phyloP scores from a whole-genome alignment of 1,140 invertebrate species.

The Papilio polytes region DNA sequence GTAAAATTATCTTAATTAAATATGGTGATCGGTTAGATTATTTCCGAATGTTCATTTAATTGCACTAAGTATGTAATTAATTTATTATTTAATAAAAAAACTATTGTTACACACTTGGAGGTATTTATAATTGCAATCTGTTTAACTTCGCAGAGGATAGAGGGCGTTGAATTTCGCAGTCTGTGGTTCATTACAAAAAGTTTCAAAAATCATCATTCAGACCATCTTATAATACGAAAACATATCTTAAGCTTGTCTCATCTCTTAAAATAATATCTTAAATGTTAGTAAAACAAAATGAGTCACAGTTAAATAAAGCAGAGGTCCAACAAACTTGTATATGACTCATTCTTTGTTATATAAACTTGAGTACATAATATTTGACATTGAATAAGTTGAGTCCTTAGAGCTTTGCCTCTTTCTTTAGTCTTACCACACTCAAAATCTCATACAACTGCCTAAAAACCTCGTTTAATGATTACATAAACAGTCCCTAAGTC shows the following conservation, averaged over 20 bases:
- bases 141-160: neutral
- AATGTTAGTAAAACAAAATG: neutral
- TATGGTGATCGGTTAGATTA: neutral
- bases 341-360: neutral
- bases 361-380: neutral
- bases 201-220: neutral
- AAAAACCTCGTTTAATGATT: too few species aligned
- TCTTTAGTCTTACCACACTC: too few species aligned
- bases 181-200: neutral
- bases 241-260: neutral
- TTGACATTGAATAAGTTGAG: neutral
- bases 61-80: neutral
- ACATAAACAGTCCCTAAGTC: too few species aligned
- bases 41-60: neutral
- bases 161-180: too few species aligned
- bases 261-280: neutral
- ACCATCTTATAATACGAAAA: too few species aligned
- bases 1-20: neutral
- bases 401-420: neutral
- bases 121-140: neutral
- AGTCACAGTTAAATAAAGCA: neutral
- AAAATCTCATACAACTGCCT: too few species aligned
- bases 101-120: neutral
- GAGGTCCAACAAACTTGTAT: neutral
- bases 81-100: neutral